These are phyloP conservation scores for Machimus atricapillus DNA, from an alignment of 2,888 invertebrate species.

Conservation along the genomic window DNA sequence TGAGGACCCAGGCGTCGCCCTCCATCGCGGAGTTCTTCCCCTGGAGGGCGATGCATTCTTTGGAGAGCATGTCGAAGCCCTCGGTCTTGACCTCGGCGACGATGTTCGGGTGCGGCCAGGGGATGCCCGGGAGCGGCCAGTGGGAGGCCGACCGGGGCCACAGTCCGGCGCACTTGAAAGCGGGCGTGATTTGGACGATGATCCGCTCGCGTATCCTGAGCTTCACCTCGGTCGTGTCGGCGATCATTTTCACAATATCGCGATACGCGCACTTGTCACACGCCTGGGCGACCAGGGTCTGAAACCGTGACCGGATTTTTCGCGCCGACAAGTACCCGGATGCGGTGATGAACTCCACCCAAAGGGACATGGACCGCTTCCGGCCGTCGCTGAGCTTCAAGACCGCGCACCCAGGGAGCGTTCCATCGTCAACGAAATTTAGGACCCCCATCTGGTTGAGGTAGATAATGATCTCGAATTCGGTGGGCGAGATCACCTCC, in stretches of 20 bases:
- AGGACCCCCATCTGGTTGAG: conserved; percentile 99
- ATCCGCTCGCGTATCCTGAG: conserved; percentile 88
- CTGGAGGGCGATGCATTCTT: conserved; percentile 83
- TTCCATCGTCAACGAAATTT: conserved; percentile 96
- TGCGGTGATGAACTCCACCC: conserved; percentile 98
- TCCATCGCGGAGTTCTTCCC: conserved; percentile 92
- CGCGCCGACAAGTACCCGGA: conserved; percentile 95
- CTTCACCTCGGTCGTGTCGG: conserved; percentile 93
- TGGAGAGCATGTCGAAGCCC: conserved; percentile 92
- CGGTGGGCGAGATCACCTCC: conserved; percentile 90
- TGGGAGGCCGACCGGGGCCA: conserved; percentile 95
- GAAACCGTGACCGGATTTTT: conserved; percentile 93
- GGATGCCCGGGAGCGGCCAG: conserved; percentile 90
- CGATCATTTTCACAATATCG: conserved; percentile 93
- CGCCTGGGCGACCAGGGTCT: conserved; percentile 87
- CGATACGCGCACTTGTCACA: conserved; percentile 94
- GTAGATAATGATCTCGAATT: conserved; percentile 94
- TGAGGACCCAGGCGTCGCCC: conserved; percentile 95
- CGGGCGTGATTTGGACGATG: conserved; percentile 94
- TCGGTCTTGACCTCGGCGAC: conserved; percentile 94
- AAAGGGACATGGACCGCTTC: conserved; percentile 95
- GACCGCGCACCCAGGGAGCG: conserved; percentile 90
- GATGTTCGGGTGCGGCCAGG: conserved; percentile 93
- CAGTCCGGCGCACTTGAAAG: conserved; percentile 91
- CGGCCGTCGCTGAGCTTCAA: conserved; percentile 94